Evolutionary conservation across 2,797 vertebrate genomes (phyloP).

Genomic region (Leptoclinus maculatus): DNA sequence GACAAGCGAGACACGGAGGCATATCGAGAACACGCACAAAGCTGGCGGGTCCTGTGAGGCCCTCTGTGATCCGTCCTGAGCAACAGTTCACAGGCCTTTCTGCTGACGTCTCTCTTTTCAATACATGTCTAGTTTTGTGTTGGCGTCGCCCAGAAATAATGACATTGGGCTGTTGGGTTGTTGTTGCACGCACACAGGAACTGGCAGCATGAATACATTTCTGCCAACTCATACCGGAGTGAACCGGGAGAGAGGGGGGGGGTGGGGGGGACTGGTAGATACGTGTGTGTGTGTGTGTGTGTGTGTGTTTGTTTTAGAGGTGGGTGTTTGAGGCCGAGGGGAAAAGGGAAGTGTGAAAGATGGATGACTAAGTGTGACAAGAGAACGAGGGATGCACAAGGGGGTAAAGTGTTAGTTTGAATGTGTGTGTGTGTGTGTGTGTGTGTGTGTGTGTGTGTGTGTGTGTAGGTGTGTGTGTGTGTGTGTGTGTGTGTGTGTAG

Average conservation of each 20-base stretch:
- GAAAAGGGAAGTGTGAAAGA: conserved; percentile 49
- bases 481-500: background rate
- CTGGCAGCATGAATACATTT: conserved; percentile 68
- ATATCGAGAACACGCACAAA: conserved; percentile 13
- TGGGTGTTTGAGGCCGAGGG: conserved; percentile 21
- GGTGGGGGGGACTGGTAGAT: background rate
- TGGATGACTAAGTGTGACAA: conserved; percentile 60
- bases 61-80: conserved; percentile 48
- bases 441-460: background rate
- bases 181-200: conserved; percentile 35
- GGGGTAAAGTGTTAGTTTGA: conserved; percentile 17
- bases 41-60: conserved; percentile 45
- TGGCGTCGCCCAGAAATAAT: conserved; percentile 62
- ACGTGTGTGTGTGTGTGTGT: background rate
- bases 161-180: conserved; percentile 49
- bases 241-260: background rate
- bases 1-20: conserved; percentile 30
- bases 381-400: conserved; percentile 38
- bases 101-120: conserved; percentile 64
- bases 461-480: background rate
- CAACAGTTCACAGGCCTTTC: conserved; percentile 57
- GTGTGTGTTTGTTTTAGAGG: background rate
- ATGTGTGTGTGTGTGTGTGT: too few species aligned
- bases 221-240: conserved; percentile 63
- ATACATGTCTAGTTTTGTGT: conserved; percentile 42